Conservation (phyloP, 2,888 invertebrate genomes). For the Cylindroiulus punctatus region DNA sequence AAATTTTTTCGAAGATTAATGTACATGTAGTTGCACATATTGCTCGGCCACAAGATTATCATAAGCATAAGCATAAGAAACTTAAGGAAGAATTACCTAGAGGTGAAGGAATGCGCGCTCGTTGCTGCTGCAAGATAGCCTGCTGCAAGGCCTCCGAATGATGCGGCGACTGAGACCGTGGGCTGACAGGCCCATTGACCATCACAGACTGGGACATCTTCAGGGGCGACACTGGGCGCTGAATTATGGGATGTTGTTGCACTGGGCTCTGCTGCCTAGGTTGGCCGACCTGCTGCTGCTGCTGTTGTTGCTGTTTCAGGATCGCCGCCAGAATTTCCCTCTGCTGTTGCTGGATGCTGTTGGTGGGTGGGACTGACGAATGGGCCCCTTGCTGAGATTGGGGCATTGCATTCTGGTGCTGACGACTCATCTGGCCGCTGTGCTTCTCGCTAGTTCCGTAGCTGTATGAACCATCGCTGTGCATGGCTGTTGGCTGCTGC, state of each 20-base stretch:
- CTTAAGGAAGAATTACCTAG: slow-evolving; percentile 63
- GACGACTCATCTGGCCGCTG: not conserved
- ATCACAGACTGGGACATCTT: slow-evolving; percentile 26
- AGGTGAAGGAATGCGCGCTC: slow-evolving; percentile 73
- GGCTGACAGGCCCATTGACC: slow-evolving; percentile 52
- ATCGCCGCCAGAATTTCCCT: slow-evolving; percentile 77
- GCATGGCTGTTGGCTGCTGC: slow-evolving; percentile 5
- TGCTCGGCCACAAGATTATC: too few species aligned
- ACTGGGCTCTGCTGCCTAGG: slow-evolving; percentile 54
- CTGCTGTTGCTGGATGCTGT: slow-evolving; percentile 65
- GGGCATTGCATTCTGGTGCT: slow-evolving; percentile 76
- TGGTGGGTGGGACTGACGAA: slow-evolving; percentile 21
- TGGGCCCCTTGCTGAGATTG: slow-evolving; percentile 68
- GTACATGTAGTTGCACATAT: too few species aligned
- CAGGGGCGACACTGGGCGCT: slow-evolving; percentile 57
- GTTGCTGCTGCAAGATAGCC: slow-evolving; percentile 68
- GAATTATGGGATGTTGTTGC: slow-evolving; percentile 56
- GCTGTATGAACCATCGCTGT: not conserved
- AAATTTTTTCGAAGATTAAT: not conserved
- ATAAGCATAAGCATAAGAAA: too few species aligned
- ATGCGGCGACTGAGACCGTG: slow-evolving; percentile 59
- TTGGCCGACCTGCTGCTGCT: slow-evolving; percentile 58
- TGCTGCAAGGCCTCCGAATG: slow-evolving; percentile 67
- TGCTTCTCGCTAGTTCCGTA: not conserved
- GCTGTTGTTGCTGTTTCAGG: slow-evolving; percentile 69